Conservation (phyloP, 2,113 vertebrate species). For the Callospermophilus lateralis region DNA sequence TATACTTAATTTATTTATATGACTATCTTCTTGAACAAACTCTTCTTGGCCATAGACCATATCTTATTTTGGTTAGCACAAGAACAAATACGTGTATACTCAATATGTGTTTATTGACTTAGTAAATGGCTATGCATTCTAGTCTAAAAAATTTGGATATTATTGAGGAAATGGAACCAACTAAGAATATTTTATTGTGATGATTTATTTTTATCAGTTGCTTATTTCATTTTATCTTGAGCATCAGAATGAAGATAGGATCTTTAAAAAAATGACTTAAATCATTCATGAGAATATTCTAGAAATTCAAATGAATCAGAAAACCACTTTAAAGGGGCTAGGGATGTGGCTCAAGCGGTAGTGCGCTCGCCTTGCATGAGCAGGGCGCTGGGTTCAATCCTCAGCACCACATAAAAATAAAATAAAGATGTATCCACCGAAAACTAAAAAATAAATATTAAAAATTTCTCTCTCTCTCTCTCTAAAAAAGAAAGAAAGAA, state of each 20-base stretch:
- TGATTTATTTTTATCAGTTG: constrained; percentile 2
- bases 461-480: too few species aligned
- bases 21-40: background rate
- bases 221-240: background rate
- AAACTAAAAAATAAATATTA: too few species aligned
- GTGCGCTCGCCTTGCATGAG: too few species aligned
- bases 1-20: background rate
- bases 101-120: background rate
- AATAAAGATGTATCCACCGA: too few species aligned
- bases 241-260: background rate
- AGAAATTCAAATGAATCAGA: background rate
- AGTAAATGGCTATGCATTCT: background rate
- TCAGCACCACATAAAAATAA: too few species aligned
- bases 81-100: background rate
- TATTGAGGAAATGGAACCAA: background rate
- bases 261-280: background rate
- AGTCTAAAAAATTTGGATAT: background rate
- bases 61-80: background rate
- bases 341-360: too few species aligned
- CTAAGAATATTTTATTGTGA: background rate
- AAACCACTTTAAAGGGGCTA: background rate
- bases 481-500: background rate
- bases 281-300: background rate
- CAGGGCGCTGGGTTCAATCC: too few species aligned
- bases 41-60: background rate